phyloP scores from a whole-genome alignment of 1,140 invertebrate genomes.

The Cydia splendana region DNA sequence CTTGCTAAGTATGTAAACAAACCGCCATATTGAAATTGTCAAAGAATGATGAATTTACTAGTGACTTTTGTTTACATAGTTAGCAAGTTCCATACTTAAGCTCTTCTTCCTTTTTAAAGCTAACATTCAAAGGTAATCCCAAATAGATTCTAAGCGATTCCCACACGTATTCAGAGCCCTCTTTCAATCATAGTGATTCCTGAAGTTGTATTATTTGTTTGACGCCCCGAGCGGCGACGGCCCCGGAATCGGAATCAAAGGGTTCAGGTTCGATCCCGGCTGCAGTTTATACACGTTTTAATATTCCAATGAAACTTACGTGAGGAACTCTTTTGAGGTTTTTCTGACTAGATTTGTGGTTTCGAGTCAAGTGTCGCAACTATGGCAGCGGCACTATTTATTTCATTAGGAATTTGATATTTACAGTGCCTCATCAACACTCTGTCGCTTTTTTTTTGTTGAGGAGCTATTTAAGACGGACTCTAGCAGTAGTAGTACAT shows the following conservation, averaged over 20 bases:
- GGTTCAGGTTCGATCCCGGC: constrained; percentile 35
- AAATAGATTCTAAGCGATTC: background rate
- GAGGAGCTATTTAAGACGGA: too few species aligned
- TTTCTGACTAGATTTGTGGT: constrained; percentile 19
- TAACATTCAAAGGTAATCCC: background rate
- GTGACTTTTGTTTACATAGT: too few species aligned
- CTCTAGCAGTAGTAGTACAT: too few species aligned
- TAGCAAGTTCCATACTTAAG: too few species aligned
- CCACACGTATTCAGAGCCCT: constrained; percentile 48
- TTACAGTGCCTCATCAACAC: too few species aligned
- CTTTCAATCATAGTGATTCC: constrained; percentile 67
- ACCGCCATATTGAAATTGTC: too few species aligned
- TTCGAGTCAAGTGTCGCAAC: constrained; percentile 8
- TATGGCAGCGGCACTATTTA: too few species aligned
- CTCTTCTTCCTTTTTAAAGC: too few species aligned
- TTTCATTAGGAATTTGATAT: too few species aligned
- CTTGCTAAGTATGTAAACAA: too few species aligned
- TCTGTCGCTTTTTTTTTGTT: too few species aligned
- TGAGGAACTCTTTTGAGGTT: background rate
- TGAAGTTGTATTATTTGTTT: constrained; percentile 69
- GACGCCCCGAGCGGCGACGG: constrained; percentile 57
- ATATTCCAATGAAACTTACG: constrained; percentile 19
- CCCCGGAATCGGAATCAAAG: constrained; percentile 55
- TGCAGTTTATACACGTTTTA: constrained; percentile 21
- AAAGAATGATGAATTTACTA: too few species aligned